These are phyloP conservation scores for Aphelenchoides fujianensis DNA, from an alignment of 1,140 invertebrate genomes.

Conservation along the genomic window DNA sequence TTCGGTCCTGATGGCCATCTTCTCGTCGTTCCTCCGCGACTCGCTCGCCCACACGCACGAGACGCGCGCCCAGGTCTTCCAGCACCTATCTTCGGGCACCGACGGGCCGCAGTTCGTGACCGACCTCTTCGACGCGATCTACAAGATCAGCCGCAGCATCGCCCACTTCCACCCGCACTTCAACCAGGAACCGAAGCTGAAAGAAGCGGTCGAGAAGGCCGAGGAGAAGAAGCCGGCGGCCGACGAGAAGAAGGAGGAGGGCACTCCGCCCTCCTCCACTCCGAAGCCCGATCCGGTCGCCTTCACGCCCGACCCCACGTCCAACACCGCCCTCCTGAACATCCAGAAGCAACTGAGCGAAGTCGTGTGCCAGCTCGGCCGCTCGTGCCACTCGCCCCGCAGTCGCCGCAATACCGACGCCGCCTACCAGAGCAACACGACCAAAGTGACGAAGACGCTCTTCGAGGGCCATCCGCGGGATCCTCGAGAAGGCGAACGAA, in stretches of 20 bases:
- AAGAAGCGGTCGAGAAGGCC: neutral
- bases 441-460: conserved; percentile 27
- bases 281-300: neutral
- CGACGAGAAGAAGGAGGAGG: neutral
- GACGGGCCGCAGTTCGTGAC: conserved; percentile 6
- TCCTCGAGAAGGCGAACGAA: conserved; percentile 26
- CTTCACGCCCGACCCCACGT: conserved; percentile 19
- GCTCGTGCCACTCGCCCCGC: conserved; percentile 19
- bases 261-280: neutral
- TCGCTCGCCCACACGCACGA: neutral
- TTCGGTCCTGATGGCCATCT: conserved; percentile 6
- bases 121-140: conserved; percentile 4
- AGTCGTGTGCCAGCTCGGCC: conserved; percentile 26
- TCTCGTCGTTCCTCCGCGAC: neutral
- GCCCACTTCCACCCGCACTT: neutral
- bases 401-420: neutral
- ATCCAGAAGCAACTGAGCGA: conserved; percentile 31
- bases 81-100: conserved; percentile 1
- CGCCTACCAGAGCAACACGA: conserved; percentile 5
- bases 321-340: conserved; percentile 25
- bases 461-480: conserved; percentile 26
- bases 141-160: neutral
- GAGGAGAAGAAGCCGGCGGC: neutral
- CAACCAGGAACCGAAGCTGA: neutral
- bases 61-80: neutral